Conservation (phyloP, 2,888 invertebrate species). For the Brassicogethes aeneus region DNA sequence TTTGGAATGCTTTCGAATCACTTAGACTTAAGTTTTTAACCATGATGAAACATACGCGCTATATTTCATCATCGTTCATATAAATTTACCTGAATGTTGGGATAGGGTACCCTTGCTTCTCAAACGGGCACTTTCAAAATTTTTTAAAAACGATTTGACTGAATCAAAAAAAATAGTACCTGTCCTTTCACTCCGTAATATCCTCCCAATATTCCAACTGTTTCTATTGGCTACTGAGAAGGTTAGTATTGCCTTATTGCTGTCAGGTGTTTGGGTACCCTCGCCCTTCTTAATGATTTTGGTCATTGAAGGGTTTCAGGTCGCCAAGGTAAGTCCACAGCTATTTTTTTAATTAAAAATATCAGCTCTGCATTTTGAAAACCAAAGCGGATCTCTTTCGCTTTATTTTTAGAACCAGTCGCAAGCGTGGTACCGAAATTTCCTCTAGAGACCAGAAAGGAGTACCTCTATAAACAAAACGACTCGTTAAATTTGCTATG, state of each 20-base stretch:
- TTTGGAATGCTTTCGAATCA: no score
- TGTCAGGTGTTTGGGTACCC: slow-evolving; percentile 37
- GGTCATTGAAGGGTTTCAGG: not conserved
- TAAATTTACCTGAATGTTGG: slow-evolving; percentile 88
- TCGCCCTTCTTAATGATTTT: slow-evolving; percentile 21
- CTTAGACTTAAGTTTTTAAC: slow-evolving; percentile 7
- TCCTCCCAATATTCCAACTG: slow-evolving; percentile 5
- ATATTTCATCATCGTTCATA: slow-evolving; percentile 22
- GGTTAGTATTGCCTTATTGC: slow-evolving; percentile 17
- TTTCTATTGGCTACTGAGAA: slow-evolving; percentile 9
- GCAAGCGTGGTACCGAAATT: slow-evolving; percentile 57
- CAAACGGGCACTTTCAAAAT: slow-evolving; percentile 40
- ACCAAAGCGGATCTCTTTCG: no score
- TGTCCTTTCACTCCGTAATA: slow-evolving; percentile 23
- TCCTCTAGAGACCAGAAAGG: slow-evolving; percentile 57
- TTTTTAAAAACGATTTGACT: slow-evolving; percentile 11
- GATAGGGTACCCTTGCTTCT: slow-evolving; percentile 88
- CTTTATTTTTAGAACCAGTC: slow-evolving; percentile 40
- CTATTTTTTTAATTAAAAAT: slow-evolving; percentile 6
- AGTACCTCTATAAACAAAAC: slow-evolving; percentile 45
- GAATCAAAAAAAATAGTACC: slow-evolving; percentile 22
- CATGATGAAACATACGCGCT: slow-evolving; percentile 17
- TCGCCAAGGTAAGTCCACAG: slow-evolving; percentile 22
- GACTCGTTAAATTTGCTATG: slow-evolving; percentile 50
- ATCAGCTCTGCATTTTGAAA: no score